Percentiles rank a stretch among this genome's conserved stretches.
Evolutionary conservation across 2,113 vertebrate genomes (phyloP).

Genomic region (Syrmaticus mikado): DNA sequence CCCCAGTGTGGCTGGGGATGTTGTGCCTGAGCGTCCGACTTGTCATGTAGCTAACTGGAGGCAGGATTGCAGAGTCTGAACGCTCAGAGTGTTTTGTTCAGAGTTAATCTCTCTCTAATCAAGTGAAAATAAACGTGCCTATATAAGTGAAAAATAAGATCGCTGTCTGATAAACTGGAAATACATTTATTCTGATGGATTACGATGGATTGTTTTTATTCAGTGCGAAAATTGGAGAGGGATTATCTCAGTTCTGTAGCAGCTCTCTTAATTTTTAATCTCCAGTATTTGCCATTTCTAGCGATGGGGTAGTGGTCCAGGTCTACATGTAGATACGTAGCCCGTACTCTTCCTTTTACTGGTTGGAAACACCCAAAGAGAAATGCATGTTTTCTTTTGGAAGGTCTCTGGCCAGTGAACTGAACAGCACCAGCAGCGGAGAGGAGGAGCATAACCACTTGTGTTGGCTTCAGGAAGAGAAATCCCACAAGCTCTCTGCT

Average conservation of each 20-base stretch:
- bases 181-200: neutral
- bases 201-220: neutral
- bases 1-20: neutral
- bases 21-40: neutral
- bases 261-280: constrained; percentile 37
- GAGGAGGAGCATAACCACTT: neutral
- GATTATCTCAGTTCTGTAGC: neutral
- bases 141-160: neutral
- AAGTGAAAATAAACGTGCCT: neutral
- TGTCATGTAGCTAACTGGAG: neutral
- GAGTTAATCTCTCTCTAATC: neutral
- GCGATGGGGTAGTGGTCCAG: neutral
- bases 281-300: neutral
- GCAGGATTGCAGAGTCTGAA: neutral
- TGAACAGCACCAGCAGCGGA: neutral
- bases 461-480: neutral
- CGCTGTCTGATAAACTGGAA: neutral
- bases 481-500: neutral
- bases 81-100: neutral
- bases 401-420: neutral
- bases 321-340: neutral
- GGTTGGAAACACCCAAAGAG: neutral
- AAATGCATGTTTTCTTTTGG: neutral
- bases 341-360: neutral
- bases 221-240: neutral